Evolutionary conservation across 2,888 invertebrate genomes (phyloP).

Genomic region (Epinotia brunnichana): DNA sequence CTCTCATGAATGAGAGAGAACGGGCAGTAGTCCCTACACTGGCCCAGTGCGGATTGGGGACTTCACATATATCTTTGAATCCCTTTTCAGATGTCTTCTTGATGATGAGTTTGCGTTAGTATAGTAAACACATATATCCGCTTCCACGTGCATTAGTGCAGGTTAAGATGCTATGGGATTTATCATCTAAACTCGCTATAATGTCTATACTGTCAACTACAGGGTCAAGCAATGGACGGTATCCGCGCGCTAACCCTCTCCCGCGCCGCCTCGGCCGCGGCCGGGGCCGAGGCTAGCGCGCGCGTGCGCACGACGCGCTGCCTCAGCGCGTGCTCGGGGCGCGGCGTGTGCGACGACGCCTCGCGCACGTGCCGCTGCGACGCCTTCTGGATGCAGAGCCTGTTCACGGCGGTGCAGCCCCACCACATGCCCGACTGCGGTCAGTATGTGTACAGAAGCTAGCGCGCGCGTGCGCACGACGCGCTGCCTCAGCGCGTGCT

Average conservation of each 20-base stretch:
- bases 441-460: slow-evolving; percentile 60
- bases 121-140: no score
- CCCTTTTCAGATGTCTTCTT: no score
- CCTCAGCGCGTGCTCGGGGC: slow-evolving; percentile 96
- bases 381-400: slow-evolving; percentile 98
- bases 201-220: background rate
- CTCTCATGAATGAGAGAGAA: no score
- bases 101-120: no score
- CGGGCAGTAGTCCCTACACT: no score
- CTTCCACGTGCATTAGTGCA: no score
- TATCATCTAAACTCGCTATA: no score
- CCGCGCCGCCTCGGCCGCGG: slow-evolving; percentile 54
- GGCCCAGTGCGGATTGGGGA: no score
- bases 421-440: slow-evolving; percentile 91
- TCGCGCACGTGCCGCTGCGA: slow-evolving; percentile 94
- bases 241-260: slow-evolving; percentile 48
- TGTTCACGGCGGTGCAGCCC: slow-evolving; percentile 85
- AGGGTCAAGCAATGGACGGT: slow-evolving; percentile 67
- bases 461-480: slow-evolving; percentile 91
- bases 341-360: slow-evolving; percentile 93
- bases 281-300: slow-evolving; percentile 84
- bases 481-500: slow-evolving; percentile 96
- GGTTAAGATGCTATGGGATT: no score
- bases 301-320: slow-evolving; percentile 93
- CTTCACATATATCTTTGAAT: no score